Conservation (phyloP, 2,888 invertebrate genomes). For the Notocelia uddmanniana region DNA sequence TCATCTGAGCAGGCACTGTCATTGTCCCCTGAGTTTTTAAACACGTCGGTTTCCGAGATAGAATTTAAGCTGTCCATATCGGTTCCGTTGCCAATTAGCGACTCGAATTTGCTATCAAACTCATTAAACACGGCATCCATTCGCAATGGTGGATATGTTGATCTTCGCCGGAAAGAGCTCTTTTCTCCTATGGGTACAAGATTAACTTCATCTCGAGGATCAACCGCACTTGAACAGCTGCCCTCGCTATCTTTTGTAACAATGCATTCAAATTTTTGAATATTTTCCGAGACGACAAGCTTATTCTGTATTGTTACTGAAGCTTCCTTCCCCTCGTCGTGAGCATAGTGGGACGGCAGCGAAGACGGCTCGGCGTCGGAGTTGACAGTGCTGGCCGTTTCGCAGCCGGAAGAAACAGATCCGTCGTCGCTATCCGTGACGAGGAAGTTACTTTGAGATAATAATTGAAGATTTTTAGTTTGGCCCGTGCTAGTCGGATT, state of each 20-base stretch:
- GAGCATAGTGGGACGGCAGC: conserved; percentile 75
- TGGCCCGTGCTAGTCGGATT: conserved; percentile 57
- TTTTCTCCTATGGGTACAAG: conserved; percentile 82
- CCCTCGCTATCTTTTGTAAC: conserved; percentile 56
- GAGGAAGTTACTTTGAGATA: conserved; percentile 82
- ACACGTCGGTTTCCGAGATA: conserved; percentile 79
- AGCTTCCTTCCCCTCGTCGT: conserved; percentile 71
- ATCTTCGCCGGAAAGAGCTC: conserved; percentile 73
- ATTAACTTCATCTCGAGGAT: conserved; percentile 71
- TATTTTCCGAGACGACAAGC: conserved; percentile 57
- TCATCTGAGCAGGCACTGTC: conserved; percentile 96
- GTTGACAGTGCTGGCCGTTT: conserved; percentile 91
- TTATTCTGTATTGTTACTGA: conserved; percentile 74
- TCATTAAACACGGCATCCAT: conserved; percentile 64
- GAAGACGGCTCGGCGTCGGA: conserved; percentile 85
- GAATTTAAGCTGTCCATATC: conserved; percentile 75
- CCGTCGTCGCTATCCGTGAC: conserved; percentile 90
- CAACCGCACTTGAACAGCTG: conserved; percentile 60
- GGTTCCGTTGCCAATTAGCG: conserved; percentile 75
- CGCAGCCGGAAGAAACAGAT: conserved; percentile 92
- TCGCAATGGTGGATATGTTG: conserved; percentile 78
- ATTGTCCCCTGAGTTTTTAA: conserved; percentile 86
- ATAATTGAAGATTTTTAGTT: conserved; percentile 60
- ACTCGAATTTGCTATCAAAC: conserved; percentile 75
- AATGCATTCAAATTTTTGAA: conserved; percentile 60